Evolutionary conservation across 2,797 vertebrate species (phyloP).

Genomic region (Chelonia mydas): DNA sequence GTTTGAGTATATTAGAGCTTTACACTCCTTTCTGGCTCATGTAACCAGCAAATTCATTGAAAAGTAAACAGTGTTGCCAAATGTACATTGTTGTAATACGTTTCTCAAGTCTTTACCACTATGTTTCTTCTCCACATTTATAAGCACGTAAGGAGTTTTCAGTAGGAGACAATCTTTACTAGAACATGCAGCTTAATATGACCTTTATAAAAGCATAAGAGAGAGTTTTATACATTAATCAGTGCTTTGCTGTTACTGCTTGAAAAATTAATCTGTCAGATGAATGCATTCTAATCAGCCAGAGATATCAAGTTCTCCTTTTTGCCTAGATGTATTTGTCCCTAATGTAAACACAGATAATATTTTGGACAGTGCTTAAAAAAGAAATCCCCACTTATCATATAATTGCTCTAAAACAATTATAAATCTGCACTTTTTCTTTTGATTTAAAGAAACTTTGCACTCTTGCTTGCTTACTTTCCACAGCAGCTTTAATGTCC

Average conservation of each 20-base stretch:
- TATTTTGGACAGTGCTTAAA: not conserved
- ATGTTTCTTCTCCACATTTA: constrained; percentile 54
- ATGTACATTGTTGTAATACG: constrained; percentile 31
- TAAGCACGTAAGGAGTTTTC: constrained; percentile 58
- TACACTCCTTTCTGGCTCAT: constrained; percentile 46
- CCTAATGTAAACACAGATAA: not conserved
- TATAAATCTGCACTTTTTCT: not conserved
- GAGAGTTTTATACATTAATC: constrained; percentile 49
- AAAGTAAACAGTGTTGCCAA: constrained; percentile 32
- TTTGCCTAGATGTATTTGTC: not conserved
- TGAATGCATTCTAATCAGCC: constrained; percentile 31
- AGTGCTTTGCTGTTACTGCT: constrained; percentile 39
- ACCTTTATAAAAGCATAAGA: constrained; percentile 9
- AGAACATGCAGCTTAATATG: constrained; percentile 62
- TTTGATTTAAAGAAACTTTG: not conserved
- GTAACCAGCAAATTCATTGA: constrained; percentile 45
- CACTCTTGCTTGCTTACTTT: not conserved
- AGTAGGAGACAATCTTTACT: constrained; percentile 57
- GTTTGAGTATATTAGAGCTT: constrained; percentile 23
- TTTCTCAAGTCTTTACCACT: constrained; percentile 47
- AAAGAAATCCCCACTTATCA: not conserved
- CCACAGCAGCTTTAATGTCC: not conserved
- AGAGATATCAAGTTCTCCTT: not conserved
- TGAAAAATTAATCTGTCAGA: constrained; percentile 64
- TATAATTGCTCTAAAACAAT: rapidly evolving